Evolutionary conservation across 1,140 invertebrate genomes (phyloP), one percentile per base, ranked within the genome.

Genomic region (Bilobella aurantiaca): DNA sequence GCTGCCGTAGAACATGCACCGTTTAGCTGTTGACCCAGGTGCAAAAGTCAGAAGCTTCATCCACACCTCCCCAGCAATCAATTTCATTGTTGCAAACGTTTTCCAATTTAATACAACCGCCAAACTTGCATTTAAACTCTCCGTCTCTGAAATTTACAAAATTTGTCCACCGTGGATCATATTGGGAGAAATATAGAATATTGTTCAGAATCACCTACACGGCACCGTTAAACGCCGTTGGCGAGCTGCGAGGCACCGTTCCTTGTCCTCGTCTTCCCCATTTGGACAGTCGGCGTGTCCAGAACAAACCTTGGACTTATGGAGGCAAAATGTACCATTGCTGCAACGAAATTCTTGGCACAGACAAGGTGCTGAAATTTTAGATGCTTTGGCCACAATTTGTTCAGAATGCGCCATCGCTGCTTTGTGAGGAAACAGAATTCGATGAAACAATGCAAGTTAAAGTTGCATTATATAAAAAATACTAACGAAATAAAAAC

Each of bases 51-150:
- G 53, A 53, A 2, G 65, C 65, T 28, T 66, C 65, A 58, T 66
- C 65, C 3, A 66, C 65, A 34, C 27, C 65, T 30, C 65, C 65
- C 46, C 49, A 66, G 31, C 65, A 66, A 31, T 66, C 47, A 58
- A 66, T 57, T 42, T 34, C 25, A 8, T 27, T 47, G 30, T 64
- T 28, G 25, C 62, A 63, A 29, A 63, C 42, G 47, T 63, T 49
- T 8, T 2, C 30, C 2, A 65, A 29, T 49, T 65, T 53, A 12
- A 65, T 61, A 46, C 64, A 65, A 21, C 31, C 65, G 2, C 65
- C 65, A 25, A 66, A 66, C 34, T 66, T 66, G 60, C 65, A 66
- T 27, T 66, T 66, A 27, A 66, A 66, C 28, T 66, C 65, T 29
- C 46, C 53, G 3, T 8, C 2, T 12, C 59, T 62, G 12, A 27